Conservation (phyloP, 2,888 invertebrate genomes). For the Phoenoteleia sp. region DNA sequence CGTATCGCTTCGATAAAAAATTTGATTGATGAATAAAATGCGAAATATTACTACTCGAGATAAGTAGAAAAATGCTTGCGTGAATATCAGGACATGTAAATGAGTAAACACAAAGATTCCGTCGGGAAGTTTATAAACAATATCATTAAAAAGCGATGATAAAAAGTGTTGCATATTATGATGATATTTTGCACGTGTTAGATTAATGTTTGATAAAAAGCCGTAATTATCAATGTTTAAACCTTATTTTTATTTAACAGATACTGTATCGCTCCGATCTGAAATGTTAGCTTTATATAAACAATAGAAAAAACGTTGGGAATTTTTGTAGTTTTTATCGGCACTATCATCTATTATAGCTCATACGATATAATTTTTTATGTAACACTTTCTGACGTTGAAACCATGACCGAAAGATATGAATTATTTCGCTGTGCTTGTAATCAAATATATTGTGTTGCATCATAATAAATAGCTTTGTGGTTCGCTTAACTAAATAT, state of each 20-base stretch:
- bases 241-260: constrained; percentile 28
- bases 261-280: background rate
- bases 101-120: constrained; percentile 15
- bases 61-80: background rate
- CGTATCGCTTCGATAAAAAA: constrained; percentile 10
- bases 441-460: constrained; percentile 34
- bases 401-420: background rate
- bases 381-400: constrained; percentile 1
- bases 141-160: constrained; percentile 19
- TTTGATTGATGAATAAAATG: constrained; percentile 42
- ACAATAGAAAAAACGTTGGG: background rate
- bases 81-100: constrained; percentile 9
- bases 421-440: constrained; percentile 14
- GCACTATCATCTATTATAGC: constrained; percentile 1
- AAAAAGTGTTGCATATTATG: constrained; percentile 7
- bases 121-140: constrained; percentile 13
- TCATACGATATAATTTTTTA: background rate
- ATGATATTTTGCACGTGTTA: constrained; percentile 9
- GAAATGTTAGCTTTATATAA: background rate
- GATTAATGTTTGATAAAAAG: constrained; percentile 14
- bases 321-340: background rate
- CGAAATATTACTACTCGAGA: background rate
- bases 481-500: no score
- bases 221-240: constrained; percentile 12
- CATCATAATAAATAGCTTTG: constrained; percentile 21